Percentiles rank a stretch among this genome's conserved stretches.
Evolutionary conservation across 1,140 invertebrate species (phyloP).

Genomic region (Brevipalpus yothersi): DNA sequence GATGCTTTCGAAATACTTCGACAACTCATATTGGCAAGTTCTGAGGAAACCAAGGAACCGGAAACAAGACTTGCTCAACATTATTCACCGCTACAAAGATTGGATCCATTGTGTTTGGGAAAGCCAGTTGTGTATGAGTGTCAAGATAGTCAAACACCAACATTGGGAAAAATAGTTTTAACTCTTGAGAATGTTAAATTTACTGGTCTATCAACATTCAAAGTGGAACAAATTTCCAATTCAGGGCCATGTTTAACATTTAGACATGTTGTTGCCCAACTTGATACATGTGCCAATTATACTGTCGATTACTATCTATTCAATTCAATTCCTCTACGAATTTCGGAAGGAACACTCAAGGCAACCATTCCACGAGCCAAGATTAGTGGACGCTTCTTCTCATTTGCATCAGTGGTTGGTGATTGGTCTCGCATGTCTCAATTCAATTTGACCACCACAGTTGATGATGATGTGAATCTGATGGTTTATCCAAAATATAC

Average conservation of each 20-base stretch:
- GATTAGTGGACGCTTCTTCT: background rate
- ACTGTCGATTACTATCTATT: slow-evolving; percentile 1
- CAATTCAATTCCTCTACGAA: background rate
- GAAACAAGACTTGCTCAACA: background rate
- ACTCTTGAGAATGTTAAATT: background rate
- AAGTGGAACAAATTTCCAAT: background rate
- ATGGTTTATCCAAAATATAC: background rate
- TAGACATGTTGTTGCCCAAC: background rate
- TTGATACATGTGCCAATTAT: background rate
- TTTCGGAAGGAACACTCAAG: background rate
- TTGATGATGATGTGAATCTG: background rate
- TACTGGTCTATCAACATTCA: background rate
- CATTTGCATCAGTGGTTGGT: background rate
- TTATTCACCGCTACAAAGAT: background rate
- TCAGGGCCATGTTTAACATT: background rate
- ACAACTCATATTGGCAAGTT: no score
- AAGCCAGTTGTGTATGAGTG: background rate
- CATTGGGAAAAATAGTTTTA: background rate
- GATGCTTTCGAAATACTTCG: no score
- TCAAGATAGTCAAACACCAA: background rate
- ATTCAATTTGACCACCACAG: background rate
- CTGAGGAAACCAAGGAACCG: no score
- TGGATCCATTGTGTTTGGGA: background rate
- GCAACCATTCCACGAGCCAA: background rate
- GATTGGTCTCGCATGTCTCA: background rate